Evolutionary conservation across 1,140 invertebrate genomes (phyloP), one percentile per base, ranked within the genome.

Genomic region (Zophobas atratus): DNA sequence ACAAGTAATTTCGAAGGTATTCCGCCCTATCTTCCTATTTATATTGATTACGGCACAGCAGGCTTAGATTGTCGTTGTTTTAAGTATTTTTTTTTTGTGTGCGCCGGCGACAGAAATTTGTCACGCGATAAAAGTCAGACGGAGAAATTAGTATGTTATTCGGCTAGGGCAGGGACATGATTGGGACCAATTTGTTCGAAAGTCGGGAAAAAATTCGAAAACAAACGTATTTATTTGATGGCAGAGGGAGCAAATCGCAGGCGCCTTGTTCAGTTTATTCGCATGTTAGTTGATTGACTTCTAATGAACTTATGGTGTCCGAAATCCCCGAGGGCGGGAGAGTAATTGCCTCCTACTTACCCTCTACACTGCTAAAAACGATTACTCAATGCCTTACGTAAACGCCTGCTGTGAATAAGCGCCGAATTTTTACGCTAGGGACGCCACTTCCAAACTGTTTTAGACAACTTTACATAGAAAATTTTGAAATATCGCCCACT

Each of bases 241-340:
- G 8, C 8, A 6, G 33, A 20, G 57, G 35, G 57, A 33, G 20
- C n/a, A 43, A 43, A 67, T 67, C 60, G 60, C 35, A 63, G 57
- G 38, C 57, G 57, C 36, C 57, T 63, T 63, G 57, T 63, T 8
- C 57, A 39, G 74, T 81, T 82, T 82, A 81, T 81, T 74, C 81
- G 77, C 75, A 70, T 80, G 80, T 81, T 81, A 82, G 79, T 81
- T 82, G 82, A 83, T 82, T 83, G 81, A 82, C 80, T 81, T 83
- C 82, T 82, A 84, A 84, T 84, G 82, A 83, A 83, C 82, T 83
- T 83, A 81, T 82, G 81, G 80, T 82, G 82, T 81, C 79, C 76
- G 77, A 80, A 81, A 78, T 76, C 79, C 79, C 81, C n/a, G 39
- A 75, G 80, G 81, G 76, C 60, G 67, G 41, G 60, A 80, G 74